Percentiles rank a stretch among this genome's conserved stretches.
These are phyloP conservation scores for Dasyprocta punctata DNA, from an alignment of 2,113 vertebrate genomes.

Conservation along the genomic window DNA sequence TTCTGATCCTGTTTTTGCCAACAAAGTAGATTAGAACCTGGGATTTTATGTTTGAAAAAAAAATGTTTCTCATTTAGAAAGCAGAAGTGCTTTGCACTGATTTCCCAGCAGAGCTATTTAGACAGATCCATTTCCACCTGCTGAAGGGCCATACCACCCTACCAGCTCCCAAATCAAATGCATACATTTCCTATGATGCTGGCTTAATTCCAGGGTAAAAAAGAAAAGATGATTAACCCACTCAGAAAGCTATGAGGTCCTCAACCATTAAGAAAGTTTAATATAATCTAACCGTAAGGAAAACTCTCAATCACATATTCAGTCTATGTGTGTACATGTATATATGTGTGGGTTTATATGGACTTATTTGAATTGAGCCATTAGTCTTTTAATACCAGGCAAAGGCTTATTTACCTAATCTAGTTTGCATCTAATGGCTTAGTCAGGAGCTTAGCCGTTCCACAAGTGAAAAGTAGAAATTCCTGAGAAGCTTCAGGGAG, in stretches of 20 bases:
- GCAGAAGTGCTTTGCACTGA: neutral
- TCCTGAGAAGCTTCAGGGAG: neutral
- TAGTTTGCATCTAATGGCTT: neutral
- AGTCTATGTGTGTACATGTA: neutral
- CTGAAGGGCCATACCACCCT: neutral
- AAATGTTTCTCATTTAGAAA: neutral
- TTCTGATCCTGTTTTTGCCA: neutral
- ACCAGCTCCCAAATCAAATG: neutral
- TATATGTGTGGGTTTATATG: neutral
- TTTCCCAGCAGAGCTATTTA: neutral
- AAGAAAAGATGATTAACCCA: neutral
- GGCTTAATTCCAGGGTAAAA: neutral
- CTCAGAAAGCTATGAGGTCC: neutral
- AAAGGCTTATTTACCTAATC: slow-evolving; percentile 16
- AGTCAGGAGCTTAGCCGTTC: neutral
- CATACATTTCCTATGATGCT: neutral
- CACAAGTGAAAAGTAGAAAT: slow-evolving; percentile 8
- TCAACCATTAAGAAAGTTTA: neutral
- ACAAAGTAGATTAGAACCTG: neutral
- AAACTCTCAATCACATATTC: neutral
- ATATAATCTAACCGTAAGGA: neutral
- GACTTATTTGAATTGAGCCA: neutral
- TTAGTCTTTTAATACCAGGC: neutral
- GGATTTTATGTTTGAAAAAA: neutral
- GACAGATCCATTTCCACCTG: neutral